Evolutionary conservation across 2,888 invertebrate species (phyloP).

Genomic region (Zhuqinia jingwanae): DNA sequence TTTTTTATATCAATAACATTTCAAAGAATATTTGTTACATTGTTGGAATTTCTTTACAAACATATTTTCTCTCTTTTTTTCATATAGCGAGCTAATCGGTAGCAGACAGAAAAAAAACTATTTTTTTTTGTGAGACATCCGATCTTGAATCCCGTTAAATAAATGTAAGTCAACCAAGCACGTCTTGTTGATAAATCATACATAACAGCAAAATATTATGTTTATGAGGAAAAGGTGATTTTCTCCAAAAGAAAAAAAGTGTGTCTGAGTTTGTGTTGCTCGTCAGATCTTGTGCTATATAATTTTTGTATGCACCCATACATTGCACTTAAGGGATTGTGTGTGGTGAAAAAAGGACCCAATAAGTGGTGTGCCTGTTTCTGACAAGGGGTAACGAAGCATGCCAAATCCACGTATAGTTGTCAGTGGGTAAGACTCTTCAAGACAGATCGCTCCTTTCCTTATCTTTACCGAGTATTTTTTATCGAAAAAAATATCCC

Average conservation of each 20-base stretch:
- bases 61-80: conserved; percentile 4
- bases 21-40: not conserved
- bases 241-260: not conserved
- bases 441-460: conserved; percentile 46
- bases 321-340: not conserved
- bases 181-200: conserved; percentile 41
- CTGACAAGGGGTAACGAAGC: conserved; percentile 66
- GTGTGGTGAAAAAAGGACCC: conserved; percentile 31
- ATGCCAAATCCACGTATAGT: conserved; percentile 58
- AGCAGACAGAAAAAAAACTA: not conserved
- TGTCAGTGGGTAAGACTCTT: conserved; percentile 59
- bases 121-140: conserved; percentile 33
- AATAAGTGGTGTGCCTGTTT: conserved; percentile 46
- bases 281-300: not conserved
- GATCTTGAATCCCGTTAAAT: conserved; percentile 10
- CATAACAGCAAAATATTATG: conserved; percentile 4
- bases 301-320: not conserved
- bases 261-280: not conserved
- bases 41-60: not conserved
- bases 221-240: conserved; percentile 17
- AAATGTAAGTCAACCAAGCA: conserved; percentile 58
- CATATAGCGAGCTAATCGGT: conserved; percentile 31
- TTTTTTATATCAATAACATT: conserved; percentile 14
- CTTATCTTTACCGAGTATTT: conserved; percentile 4
- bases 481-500: not conserved